These are phyloP conservation scores for Ambastaia sidthimunki DNA, from an alignment of 2,797 vertebrate species.

Conservation along the genomic window DNA sequence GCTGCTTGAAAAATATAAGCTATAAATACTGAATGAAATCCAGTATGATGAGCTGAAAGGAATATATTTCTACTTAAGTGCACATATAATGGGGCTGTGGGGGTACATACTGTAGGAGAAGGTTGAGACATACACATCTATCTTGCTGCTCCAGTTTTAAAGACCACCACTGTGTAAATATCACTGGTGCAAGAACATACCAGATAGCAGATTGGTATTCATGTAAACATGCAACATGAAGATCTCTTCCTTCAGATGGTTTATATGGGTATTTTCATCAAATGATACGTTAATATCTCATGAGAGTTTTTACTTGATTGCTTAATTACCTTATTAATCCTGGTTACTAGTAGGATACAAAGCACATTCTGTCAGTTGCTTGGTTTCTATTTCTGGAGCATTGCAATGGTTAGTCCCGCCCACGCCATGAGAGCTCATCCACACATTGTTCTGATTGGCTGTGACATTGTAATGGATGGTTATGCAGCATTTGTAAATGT, in stretches of 20 bases:
- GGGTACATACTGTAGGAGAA: neutral
- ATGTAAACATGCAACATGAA: neutral
- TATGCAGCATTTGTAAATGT: no score
- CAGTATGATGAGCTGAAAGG: neutral
- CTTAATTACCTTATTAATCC: slow-evolving; percentile 7
- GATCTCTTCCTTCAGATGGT: neutral
- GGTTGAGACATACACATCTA: neutral
- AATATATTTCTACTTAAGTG: neutral
- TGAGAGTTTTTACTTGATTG: neutral
- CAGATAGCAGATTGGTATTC: neutral
- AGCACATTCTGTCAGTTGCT: no score
- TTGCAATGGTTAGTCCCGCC: no score
- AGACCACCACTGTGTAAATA: slow-evolving; percentile 1
- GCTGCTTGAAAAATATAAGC: neutral
- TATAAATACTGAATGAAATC: neutral
- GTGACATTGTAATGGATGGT: no score
- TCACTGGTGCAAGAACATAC: neutral
- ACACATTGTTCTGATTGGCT: no score
- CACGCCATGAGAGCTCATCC: no score
- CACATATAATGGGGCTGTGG: neutral
- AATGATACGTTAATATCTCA: slow-evolving; percentile 2
- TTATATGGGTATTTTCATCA: neutral
- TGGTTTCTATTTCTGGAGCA: no score
- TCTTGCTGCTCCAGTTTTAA: slow-evolving; percentile 12
- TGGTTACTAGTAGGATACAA: slow-evolving; percentile 4